Base-by-base conservation (phyloP, 2,797 vertebrate genomes). In the Pogonophryne albipinna region DNA sequence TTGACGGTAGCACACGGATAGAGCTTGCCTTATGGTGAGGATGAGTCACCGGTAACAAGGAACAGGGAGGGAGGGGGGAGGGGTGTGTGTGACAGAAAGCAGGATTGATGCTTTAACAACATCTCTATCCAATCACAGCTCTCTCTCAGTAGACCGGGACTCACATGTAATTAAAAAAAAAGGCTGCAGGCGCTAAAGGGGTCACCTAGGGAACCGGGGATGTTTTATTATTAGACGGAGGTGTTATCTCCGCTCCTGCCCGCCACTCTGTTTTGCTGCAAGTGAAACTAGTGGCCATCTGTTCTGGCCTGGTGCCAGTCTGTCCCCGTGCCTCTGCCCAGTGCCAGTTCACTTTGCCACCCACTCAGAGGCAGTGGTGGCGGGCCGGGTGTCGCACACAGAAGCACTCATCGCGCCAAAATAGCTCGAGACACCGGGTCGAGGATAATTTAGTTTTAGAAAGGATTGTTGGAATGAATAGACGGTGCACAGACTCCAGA, bases 161-260 rank as follows among this genome's bases (percentile, higher is more conserved):
- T 79, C 86, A 82, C 74, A 80, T 88, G 83, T 87, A 91, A 92
- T 93, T 89, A 91, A 91, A 91, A 38, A 38, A 38, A 38, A 85
- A 80, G 61, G 62, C 83, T 89, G 65, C 73, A 82, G 81, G 78
- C 65, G 1, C 62, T 84, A 42, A 71, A 69, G 61, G 76, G 79
- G 79, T 91, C 83, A 82, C 82, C 79, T 67, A 74, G 74, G 82
- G 78, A 86, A 85, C 71, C 27, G 42, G 46, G 55, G 47, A 70
- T 74, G 67, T 73, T 71, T 84, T 83, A 76, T 80, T 85, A 84
- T 89, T 80, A 86, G 84, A 89, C 83, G 79, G 77, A 88, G 80
- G 86, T 82, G 84, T 85, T 86, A 83, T 87, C 84, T 79, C 67
- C 71, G 57, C 78, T 85, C 57, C 68, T 71, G 78, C 74, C 64